phyloP scores from a whole-genome alignment of 2,797 vertebrate species.

The Alcedo quadribrachys region DNA sequence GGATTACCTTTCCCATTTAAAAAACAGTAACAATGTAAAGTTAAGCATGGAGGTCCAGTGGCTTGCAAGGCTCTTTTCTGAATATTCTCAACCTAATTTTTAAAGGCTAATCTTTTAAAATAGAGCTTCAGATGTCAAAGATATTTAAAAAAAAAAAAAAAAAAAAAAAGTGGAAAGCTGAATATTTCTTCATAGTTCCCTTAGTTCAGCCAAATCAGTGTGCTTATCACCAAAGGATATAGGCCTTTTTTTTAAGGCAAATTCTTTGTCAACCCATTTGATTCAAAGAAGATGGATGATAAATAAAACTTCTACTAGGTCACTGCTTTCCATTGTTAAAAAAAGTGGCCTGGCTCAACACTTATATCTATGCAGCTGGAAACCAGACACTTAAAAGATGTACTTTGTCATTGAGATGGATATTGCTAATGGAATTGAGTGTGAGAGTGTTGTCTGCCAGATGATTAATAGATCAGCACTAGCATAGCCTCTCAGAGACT shows the following conservation, averaged over 20 bases:
- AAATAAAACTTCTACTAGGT: background rate
- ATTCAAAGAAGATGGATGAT: background rate
- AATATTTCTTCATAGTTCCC: background rate
- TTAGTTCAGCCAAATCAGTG: background rate
- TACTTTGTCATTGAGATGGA: background rate
- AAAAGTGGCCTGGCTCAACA: background rate
- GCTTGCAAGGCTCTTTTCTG: background rate
- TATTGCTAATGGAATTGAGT: constrained; percentile 2
- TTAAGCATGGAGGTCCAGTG: background rate
- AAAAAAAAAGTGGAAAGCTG: background rate
- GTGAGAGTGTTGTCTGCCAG: background rate
- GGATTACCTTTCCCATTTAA: constrained; percentile 55
- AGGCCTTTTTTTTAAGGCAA: background rate
- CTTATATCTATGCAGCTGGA: background rate
- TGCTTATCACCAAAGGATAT: background rate
- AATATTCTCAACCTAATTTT: background rate
- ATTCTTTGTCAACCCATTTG: background rate
- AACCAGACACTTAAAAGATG: background rate
- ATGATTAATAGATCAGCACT: background rate
- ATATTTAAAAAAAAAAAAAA: background rate
- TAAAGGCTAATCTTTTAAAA: background rate
- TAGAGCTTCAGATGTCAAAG: background rate
- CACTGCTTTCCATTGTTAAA: background rate
- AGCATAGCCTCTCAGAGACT: background rate
- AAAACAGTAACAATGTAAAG: constrained; percentile 20